Evolutionary conservation across 1,140 invertebrate genomes (phyloP).

Genomic region (Penaeus chinensis): DNA sequence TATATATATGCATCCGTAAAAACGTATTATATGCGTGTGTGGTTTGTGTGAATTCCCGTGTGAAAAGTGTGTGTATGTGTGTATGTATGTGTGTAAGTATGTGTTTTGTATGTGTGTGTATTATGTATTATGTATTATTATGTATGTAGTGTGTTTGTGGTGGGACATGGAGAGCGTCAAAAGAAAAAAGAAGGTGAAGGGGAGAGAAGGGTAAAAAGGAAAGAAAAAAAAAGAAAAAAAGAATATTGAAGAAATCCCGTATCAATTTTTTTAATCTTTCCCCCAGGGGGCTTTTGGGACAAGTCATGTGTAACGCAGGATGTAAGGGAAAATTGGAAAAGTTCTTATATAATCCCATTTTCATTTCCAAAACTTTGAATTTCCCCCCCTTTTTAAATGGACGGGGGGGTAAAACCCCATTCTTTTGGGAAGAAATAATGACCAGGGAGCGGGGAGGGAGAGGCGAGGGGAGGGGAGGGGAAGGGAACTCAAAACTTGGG

Average conservation of each 20-base stretch:
- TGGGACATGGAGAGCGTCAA: too few species aligned
- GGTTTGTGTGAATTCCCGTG: too few species aligned
- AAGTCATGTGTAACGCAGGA: slow-evolving; percentile 60
- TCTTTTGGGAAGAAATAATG: slow-evolving; percentile 61
- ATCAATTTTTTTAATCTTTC: slow-evolving; percentile 59
- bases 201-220: too few species aligned
- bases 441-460: slow-evolving; percentile 34
- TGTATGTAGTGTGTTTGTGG: too few species aligned
- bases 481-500: slow-evolving; percentile 26
- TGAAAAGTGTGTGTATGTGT: too few species aligned
- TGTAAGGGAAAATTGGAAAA: slow-evolving; percentile 62
- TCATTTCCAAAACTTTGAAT: slow-evolving; percentile 61
- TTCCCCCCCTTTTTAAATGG: slow-evolving; percentile 59
- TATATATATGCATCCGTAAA: too few species aligned
- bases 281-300: slow-evolving; percentile 45
- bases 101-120: too few species aligned
- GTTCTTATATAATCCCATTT: slow-evolving; percentile 61
- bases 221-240: too few species aligned
- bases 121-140: too few species aligned
- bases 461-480: slow-evolving; percentile 18
- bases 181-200: too few species aligned
- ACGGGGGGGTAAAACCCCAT: slow-evolving; percentile 59
- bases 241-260: slow-evolving; percentile 10
- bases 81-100: too few species aligned
- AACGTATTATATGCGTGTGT: too few species aligned